A percentile compares a stretch with the other conserved stretches of the same genome.
Conservation (phyloP, 2,113 vertebrate genomes). For the Cardinalis cardinalis region DNA sequence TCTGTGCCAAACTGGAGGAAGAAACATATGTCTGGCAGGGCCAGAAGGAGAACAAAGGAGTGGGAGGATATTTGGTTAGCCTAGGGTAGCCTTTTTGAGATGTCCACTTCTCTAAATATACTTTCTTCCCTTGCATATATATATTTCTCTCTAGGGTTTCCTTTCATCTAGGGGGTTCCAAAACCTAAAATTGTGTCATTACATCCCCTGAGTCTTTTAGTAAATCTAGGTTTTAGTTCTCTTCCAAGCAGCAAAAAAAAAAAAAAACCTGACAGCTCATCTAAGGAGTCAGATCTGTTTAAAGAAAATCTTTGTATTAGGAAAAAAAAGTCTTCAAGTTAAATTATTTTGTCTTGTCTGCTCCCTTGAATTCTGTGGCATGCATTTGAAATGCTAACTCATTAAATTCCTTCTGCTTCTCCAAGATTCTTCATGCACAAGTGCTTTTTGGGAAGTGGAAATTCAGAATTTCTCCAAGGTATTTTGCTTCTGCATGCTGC, state of each 20-base stretch:
- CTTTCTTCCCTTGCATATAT: neutral
- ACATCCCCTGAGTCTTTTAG: neutral
- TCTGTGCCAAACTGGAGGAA: neutral
- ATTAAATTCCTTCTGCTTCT: constrained; percentile 13
- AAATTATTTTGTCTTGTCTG: constrained; percentile 4
- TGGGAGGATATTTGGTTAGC: neutral
- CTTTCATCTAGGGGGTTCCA: neutral
- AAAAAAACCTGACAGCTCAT: neutral
- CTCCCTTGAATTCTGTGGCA: neutral
- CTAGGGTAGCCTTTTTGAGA: neutral
- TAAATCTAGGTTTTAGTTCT: neutral
- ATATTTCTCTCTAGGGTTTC: neutral
- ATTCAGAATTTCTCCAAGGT: constrained; percentile 18
- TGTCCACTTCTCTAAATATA: neutral
- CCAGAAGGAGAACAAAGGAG: neutral
- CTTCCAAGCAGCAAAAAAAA: neutral
- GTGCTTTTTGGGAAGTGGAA: neutral
- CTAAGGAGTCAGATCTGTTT: neutral
- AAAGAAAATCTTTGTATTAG: neutral
- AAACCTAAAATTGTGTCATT: constrained; percentile 8
- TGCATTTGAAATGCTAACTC: neutral
- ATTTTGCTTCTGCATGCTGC: neutral
- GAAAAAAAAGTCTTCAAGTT: neutral
- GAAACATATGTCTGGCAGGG: neutral
- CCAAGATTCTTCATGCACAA: neutral